Percentiles rank a stretch among this genome's conserved stretches.
Evolutionary conservation across 2,797 vertebrate species (phyloP).

Genomic region (Psittacula echo): DNA sequence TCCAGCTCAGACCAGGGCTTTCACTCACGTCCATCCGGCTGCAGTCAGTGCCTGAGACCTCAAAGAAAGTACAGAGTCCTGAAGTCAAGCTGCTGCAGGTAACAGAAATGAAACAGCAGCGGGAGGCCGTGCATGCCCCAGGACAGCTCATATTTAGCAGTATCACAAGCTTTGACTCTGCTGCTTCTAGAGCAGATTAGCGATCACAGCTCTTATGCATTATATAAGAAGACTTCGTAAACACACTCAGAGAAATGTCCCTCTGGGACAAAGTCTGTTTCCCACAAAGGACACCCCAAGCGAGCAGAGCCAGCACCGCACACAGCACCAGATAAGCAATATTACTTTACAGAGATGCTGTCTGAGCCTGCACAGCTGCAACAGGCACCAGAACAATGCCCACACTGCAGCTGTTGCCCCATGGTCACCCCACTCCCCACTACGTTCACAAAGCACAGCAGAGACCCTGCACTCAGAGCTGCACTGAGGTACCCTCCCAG

Average conservation of each 20-base stretch:
- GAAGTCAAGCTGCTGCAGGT: neutral
- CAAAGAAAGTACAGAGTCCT: neutral
- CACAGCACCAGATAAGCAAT: fast-evolving
- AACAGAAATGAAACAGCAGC: neutral
- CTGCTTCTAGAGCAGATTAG: neutral
- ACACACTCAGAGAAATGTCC: neutral
- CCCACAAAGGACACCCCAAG: neutral
- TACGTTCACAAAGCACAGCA: neutral
- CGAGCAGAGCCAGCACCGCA: fast-evolving
- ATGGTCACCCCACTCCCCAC: neutral
- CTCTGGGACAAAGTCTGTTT: neutral
- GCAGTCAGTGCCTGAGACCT: neutral
- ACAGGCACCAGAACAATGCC: neutral
- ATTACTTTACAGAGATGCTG: neutral
- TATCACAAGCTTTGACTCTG: neutral
- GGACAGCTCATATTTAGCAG: neutral
- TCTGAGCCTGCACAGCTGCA: neutral
- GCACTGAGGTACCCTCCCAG: fast-evolving
- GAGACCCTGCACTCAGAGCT: neutral
- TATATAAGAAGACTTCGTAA: neutral
- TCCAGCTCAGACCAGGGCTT: neutral
- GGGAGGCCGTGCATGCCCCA: fast-evolving
- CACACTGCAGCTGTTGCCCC: neutral
- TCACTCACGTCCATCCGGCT: fast-evolving
- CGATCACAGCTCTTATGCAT: neutral